Evolutionary conservation across 1,140 invertebrate species (phyloP), one percentile per base, ranked within the genome.

Genomic region (Rhopalosiphum maidis): DNA sequence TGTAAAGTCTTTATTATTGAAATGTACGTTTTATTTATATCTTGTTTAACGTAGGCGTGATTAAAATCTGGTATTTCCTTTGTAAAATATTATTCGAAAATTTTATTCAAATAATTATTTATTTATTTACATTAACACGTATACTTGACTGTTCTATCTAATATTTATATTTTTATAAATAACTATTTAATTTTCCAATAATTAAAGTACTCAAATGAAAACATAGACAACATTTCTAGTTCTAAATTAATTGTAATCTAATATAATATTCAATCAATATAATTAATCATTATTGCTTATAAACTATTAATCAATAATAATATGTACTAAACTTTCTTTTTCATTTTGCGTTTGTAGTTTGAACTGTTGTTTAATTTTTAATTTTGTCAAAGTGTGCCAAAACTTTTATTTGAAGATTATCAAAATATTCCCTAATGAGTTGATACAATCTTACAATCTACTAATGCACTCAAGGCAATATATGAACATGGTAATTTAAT

Each of bases 391-490:
- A 22, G 83, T 86, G 41, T 46, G 35, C 30, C 4, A 30, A 8
- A 88, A 88, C 87, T 37, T 88, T 51, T 88, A 51, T 48, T 51
- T 35, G n/a, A 22, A 51, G 87, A 88, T 88, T 37, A 88, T 88
- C n/a, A 88, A n/a, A 77, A 77, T 77, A 77, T n/a, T 18, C 48
- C 22, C 46, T 88, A 54, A 88, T 88, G 46, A 88, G 46, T 51
- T 35, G 48, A 88, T 54, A n/a, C 48, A 88, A 88, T 88, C 46
- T 88, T 54, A n/a, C 48, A 88, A 88, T 88, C n/a, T 88, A 7
- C 87, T 88, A 88, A 88, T 88, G 87, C 87, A 51, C n/a, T 54
- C 22, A 37, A 88, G 48, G 35, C n/a, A 30, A 18, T 88, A 48
- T 22, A 22, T 35, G 87, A 88, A 88, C 46, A 35, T 37, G 54